phyloP scores from a whole-genome alignment of 1,140 invertebrate species.

The Spodoptera litura region DNA sequence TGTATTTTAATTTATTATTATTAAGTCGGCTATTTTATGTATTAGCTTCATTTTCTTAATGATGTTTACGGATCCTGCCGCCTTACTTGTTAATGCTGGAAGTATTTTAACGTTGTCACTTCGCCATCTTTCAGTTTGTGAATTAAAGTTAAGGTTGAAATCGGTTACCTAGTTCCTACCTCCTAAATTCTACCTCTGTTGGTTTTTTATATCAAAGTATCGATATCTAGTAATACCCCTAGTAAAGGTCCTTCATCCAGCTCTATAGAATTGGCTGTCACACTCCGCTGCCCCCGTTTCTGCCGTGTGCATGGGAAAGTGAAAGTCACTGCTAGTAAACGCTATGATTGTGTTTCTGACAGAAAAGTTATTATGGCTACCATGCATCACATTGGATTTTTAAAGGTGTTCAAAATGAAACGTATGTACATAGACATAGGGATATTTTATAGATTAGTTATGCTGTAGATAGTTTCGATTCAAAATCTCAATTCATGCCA shows the following conservation, averaged over 20 bases:
- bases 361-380: slow-evolving; percentile 27
- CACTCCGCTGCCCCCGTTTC: slow-evolving; percentile 56
- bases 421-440: neutral
- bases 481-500: no score
- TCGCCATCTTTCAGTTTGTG: no score
- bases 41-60: slow-evolving; percentile 2
- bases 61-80: neutral
- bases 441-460: no score
- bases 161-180: no score
- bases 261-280: slow-evolving; percentile 42
- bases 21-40: slow-evolving; percentile 5
- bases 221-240: slow-evolving; percentile 16
- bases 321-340: slow-evolving; percentile 58
- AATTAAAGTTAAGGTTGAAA: no score
- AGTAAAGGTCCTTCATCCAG: neutral
- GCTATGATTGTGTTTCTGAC: slow-evolving; percentile 51
- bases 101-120: neutral
- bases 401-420: neutral
- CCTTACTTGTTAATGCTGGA: neutral
- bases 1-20: slow-evolving; percentile 44
- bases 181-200: no score
- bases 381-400: slow-evolving; percentile 22
- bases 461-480: no score
- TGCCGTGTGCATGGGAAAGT: slow-evolving; percentile 57
- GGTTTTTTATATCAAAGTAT: neutral